phyloP scores from a whole-genome alignment of 1,140 invertebrate species.

The Nebria ingens region DNA sequence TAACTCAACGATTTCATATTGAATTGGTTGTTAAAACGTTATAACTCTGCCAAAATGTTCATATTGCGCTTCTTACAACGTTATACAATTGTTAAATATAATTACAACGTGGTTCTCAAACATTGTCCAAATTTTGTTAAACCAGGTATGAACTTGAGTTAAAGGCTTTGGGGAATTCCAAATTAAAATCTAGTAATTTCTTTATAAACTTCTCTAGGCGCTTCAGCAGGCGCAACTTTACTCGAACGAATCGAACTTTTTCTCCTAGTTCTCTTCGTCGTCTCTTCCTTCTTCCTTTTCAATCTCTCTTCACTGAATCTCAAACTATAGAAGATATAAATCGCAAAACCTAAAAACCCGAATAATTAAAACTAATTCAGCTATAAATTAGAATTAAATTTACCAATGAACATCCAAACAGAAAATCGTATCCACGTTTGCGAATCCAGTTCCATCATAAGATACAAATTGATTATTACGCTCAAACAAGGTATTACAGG shows the following conservation, averaged over 20 bases:
- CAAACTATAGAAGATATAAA: conserved; percentile 41
- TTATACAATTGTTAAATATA: too few relatives aligned
- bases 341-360: conserved; percentile 34
- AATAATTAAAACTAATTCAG: conserved; percentile 12
- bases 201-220: neutral
- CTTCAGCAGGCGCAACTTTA: neutral
- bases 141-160: too few relatives aligned
- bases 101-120: too few relatives aligned
- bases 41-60: too few relatives aligned
- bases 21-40: too few relatives aligned
- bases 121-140: too few relatives aligned
- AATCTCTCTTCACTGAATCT: conserved; percentile 35
- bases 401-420: conserved; percentile 68
- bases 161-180: too few relatives aligned
- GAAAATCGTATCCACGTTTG: conserved; percentile 78
- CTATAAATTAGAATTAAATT: conserved; percentile 2
- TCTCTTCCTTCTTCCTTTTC: conserved; percentile 23
- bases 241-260: neutral
- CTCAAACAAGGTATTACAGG: conserved; percentile 74
- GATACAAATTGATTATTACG: conserved; percentile 75
- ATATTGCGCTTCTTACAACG: too few relatives aligned
- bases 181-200: conserved; percentile 11
- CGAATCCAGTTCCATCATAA: conserved; percentile 76
- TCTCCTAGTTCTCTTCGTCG: neutral
- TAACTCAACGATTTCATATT: too few relatives aligned